Evolutionary conservation across 2,888 invertebrate species (phyloP), one percentile per base, ranked within the genome.

Genomic region (Patella depressa): DNA sequence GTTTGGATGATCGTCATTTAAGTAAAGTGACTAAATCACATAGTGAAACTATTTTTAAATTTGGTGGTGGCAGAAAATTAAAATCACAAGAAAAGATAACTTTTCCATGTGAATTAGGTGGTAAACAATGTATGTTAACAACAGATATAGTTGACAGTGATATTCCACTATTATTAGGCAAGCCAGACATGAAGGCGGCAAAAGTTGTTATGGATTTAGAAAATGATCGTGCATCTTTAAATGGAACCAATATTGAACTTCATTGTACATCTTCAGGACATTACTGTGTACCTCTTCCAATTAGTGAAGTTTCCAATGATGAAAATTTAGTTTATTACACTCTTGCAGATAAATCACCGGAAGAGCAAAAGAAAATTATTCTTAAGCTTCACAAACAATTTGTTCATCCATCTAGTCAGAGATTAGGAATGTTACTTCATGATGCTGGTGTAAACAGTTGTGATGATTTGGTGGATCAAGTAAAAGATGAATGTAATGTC

Each of bases 101-200:
- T 3, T 19, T 80, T 24, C 80, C 78, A n/a, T 76, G 71, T 11
- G 24, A 54, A n/a, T 69, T 80, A 34, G 78, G 74, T 1, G 24
- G 24, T 15, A 75, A 57, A 11, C 71, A 57, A 70, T 78, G 76
- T 53, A 29, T 70, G 19, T 73, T 74, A 19, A 71, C 73, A 29
- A 74, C 73, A 45, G 80, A 78, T 59, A 74, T 80, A 1, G 78
- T 78, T 2, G 57, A 74, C 54, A 71, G 69, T 15, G 76, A 80
- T 24, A 57, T 80, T n/a, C 80, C 76, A n/a, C 54, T 80, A 5
- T 71, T 78, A 24, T 54, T 80, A 14, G 78, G 79, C 69, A 79
- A 75, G 55, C 70, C 34, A 17, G 71, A 77, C 15, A 34, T 79
- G 73, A 78, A 79, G 71, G 69, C 55, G 24, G 79, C 78, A 3